A percentile compares a stretch with the other conserved stretches of the same genome.
Evolutionary conservation across 2,888 invertebrate species (phyloP).

Genomic region (Lasiommata megera): DNA sequence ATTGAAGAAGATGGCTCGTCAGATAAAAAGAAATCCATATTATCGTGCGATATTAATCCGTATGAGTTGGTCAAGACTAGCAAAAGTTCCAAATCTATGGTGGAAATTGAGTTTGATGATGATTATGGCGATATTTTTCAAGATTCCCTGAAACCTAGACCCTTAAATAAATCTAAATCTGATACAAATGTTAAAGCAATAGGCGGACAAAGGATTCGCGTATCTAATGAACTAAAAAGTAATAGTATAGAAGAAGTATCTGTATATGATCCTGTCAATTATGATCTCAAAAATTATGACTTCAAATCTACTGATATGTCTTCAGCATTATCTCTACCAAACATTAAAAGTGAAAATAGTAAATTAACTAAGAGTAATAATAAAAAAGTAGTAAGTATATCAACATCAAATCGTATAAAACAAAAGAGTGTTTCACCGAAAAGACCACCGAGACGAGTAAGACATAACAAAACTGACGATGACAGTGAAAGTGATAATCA

Average conservation of each 20-base stretch:
- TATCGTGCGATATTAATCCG: conserved; percentile 92
- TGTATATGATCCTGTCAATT: conserved; percentile 72
- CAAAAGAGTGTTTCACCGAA: conserved; percentile 81
- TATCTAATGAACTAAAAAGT: conserved; percentile 78
- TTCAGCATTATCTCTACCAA: conserved; percentile 61
- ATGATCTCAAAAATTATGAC: conserved; percentile 73
- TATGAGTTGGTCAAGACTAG: conserved; percentile 87
- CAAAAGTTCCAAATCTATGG: conserved; percentile 68
- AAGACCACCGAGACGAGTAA: conserved; percentile 81
- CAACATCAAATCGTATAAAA: conserved; percentile 61
- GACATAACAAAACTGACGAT: conserved; percentile 73
- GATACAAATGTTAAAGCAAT: conserved; percentile 83
- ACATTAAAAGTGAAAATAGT: conserved; percentile 70
- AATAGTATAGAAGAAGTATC: conserved; percentile 62
- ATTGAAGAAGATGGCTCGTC: conserved; percentile 61
- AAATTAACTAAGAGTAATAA: conserved; percentile 59
- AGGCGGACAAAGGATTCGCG: conserved; percentile 85
- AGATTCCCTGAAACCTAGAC: conserved; percentile 56
- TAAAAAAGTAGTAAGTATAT: conserved; percentile 56
- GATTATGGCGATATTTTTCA: conserved; percentile 68
- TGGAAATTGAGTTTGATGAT: conserved; percentile 78
- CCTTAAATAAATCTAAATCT: conserved; percentile 55
- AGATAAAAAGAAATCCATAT: conserved; percentile 84
- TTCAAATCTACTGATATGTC: conserved; percentile 58
- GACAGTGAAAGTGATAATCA: conserved; percentile 77